Conservation (phyloP, 2,888 invertebrate genomes). For the Hesperia comma region DNA sequence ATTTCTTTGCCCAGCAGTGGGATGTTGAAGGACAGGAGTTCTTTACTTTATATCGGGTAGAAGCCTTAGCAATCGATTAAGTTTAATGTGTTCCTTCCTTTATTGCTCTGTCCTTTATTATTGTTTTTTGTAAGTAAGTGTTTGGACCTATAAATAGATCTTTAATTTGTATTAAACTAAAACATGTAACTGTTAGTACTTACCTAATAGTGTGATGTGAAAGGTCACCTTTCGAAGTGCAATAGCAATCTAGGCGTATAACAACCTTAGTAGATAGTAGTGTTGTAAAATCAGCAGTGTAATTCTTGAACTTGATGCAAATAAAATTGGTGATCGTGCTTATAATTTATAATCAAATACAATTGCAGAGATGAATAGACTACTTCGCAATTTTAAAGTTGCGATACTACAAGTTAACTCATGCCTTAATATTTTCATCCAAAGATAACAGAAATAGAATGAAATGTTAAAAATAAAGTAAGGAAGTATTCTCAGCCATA, state of each 20-base stretch:
- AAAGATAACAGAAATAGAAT: not conserved
- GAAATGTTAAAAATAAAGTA: not conserved
- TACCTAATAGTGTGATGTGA: slow-evolving; percentile 4
- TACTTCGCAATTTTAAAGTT: not conserved
- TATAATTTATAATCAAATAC: no score
- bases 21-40: no score
- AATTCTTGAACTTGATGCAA: not conserved
- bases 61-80: not conserved
- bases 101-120: not conserved
- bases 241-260: not conserved
- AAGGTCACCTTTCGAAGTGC: slow-evolving; percentile 7
- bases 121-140: not conserved
- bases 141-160: not conserved
- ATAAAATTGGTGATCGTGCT: no score
- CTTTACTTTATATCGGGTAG: not conserved
- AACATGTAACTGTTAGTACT: slow-evolving; percentile 1
- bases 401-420: not conserved
- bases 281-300: not conserved
- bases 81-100: not conserved
- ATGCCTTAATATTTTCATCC: not conserved
- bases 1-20: no score
- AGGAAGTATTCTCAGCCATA: not conserved
- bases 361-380: no score
- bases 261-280: not conserved
- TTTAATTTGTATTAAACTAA: slow-evolving; percentile 1